Conservation (phyloP, 2,888 invertebrate genomes). For the Acheta domesticus region DNA sequence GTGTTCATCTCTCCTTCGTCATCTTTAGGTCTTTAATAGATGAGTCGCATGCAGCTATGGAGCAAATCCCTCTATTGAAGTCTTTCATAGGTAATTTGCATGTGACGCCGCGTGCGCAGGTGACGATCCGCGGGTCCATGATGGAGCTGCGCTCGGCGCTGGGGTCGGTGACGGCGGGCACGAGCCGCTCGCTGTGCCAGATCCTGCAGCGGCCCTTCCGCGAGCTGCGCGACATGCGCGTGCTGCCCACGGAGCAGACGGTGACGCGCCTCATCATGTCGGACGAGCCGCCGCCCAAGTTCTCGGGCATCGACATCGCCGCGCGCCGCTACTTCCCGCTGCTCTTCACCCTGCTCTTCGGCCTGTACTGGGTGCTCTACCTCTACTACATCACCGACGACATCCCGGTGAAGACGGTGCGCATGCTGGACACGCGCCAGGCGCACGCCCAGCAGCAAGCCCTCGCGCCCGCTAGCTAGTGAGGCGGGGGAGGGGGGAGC, state of each 20-base stretch:
- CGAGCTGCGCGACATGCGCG: slow-evolving; percentile 34
- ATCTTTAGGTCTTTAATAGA: no score
- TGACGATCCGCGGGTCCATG: background rate
- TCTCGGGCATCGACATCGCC: slow-evolving; percentile 54
- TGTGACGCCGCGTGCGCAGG: background rate
- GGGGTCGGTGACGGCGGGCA: background rate
- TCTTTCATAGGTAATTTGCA: no score
- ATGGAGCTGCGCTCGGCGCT: slow-evolving; percentile 20
- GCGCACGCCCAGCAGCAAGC: no score
- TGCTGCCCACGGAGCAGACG: slow-evolving; percentile 39
- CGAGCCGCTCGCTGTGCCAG: slow-evolving; percentile 19
- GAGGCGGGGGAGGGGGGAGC: no score
- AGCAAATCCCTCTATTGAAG: no score
- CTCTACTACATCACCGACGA: slow-evolving; percentile 44
- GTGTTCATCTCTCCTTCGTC: no score
- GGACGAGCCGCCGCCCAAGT: slow-evolving; percentile 41
- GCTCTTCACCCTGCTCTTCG: slow-evolving; percentile 55
- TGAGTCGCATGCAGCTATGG: no score
- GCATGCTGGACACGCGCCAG: background rate
- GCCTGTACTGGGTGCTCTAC: slow-evolving; percentile 48
- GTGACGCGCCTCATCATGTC: slow-evolving; percentile 36
- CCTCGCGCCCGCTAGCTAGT: no score
- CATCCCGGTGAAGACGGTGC: slow-evolving; percentile 29
- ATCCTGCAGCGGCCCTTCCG: background rate
- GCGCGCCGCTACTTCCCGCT: slow-evolving; percentile 56